These are phyloP conservation scores for Mesoclemmys tuberculata DNA, from an alignment of 2,113 vertebrate species.

Conservation along the genomic window DNA sequence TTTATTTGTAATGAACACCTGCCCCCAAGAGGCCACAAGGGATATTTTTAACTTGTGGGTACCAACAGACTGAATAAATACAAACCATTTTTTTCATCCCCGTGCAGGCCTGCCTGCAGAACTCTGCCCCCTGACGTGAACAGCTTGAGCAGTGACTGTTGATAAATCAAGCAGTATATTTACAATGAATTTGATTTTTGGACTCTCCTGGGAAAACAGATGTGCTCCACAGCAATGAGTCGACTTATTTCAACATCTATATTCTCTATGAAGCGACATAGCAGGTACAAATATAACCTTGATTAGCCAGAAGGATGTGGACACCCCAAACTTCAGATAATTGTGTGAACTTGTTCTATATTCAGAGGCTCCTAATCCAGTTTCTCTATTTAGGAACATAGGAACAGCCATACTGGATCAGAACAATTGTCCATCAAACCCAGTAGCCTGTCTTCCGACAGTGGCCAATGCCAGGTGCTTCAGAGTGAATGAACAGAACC, in stretches of 20 bases:
- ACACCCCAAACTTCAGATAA: background rate
- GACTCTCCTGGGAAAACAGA: rapidly evolving
- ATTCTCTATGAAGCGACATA: background rate
- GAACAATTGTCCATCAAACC: too few species aligned
- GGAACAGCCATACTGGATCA: too few species aligned
- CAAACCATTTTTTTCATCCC: background rate
- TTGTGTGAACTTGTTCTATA: rapidly evolving
- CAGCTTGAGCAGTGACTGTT: background rate
- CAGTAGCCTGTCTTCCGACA: too few species aligned
- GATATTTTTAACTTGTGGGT: background rate
- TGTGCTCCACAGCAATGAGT: background rate
- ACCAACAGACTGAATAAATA: rapidly evolving
- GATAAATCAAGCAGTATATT: background rate
- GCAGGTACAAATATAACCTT: background rate
- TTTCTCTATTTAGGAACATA: too few species aligned
- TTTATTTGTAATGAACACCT: conserved; percentile 40
- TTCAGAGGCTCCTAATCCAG: rapidly evolving
- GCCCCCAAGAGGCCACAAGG: conserved; percentile 58
- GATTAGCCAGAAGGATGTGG: background rate
- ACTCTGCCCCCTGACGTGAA: background rate
- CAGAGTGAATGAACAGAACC: too few species aligned
- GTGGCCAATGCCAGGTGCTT: too few species aligned
- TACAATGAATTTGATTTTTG: background rate
- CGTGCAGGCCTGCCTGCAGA: background rate
- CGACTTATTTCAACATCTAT: background rate